phyloP scores from a whole-genome alignment of 2,113 vertebrate species.

The Entelurus aequoreus region DNA sequence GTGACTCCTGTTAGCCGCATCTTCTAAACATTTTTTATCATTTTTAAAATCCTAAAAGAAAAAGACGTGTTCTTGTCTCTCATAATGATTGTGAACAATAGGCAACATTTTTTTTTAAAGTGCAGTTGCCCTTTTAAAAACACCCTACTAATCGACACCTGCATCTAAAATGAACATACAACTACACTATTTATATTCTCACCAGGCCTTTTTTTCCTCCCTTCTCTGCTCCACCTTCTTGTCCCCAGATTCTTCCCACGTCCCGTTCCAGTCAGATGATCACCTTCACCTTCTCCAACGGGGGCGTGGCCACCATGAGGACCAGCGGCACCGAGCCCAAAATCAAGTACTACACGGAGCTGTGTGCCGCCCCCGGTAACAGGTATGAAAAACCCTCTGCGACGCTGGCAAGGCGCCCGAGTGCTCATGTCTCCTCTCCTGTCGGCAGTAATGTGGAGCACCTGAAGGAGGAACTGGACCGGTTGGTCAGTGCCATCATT shows the following conservation, averaged over 20 bases:
- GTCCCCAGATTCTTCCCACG: slow-evolving; percentile 85
- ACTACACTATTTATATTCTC: background rate
- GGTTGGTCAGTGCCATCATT: slow-evolving; percentile 82
- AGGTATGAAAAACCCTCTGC: slow-evolving; percentile 61
- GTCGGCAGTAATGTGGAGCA: slow-evolving; percentile 77
- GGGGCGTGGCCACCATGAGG: slow-evolving; percentile 91
- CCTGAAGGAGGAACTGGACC: slow-evolving; percentile 84
- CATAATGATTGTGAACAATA: too few species aligned
- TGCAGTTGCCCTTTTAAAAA: too few species aligned
- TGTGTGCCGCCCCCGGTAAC: slow-evolving; percentile 91
- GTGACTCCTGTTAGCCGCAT: too few species aligned
- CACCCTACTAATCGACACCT: too few species aligned
- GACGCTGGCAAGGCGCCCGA: background rate
- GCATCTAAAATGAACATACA: too few species aligned
- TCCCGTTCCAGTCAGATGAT: slow-evolving; percentile 97
- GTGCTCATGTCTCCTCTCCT: background rate
- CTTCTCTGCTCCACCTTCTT: background rate
- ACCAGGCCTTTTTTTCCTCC: background rate
- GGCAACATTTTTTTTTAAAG: too few species aligned
- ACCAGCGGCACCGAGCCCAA: slow-evolving; percentile 97
- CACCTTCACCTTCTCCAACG: slow-evolving; percentile 91
- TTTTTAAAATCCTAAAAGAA: too few species aligned
- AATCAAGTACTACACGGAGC: slow-evolving; percentile 95
- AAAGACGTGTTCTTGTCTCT: too few species aligned
- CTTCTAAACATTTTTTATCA: too few species aligned